Conservation (phyloP, 2,113 vertebrate genomes). For the Vimba vimba region DNA sequence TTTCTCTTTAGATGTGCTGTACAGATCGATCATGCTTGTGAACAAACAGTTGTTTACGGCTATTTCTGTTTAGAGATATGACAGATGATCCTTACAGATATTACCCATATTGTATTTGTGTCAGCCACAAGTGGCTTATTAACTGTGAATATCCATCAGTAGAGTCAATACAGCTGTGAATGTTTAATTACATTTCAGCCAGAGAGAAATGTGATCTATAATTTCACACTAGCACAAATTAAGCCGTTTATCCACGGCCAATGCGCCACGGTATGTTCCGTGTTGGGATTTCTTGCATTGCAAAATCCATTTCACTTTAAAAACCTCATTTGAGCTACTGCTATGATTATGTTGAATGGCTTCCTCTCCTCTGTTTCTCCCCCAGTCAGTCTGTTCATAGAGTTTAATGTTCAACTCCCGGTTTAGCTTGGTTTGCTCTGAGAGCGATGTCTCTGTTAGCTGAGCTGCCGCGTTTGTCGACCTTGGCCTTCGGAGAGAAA, state of each 20-base stretch:
- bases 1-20: not conserved
- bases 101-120: constrained; percentile 47
- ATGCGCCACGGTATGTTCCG: constrained; percentile 4
- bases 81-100: constrained; percentile 33
- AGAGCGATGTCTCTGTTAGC: constrained; percentile 38
- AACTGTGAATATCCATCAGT: constrained; percentile 43
- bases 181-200: constrained; percentile 47
- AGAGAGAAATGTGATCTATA: constrained; percentile 38
- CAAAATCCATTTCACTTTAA: constrained; percentile 30
- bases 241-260: constrained; percentile 29
- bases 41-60: not conserved
- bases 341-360: constrained; percentile 3
- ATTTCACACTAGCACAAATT: constrained; percentile 46
- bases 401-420: constrained; percentile 42
- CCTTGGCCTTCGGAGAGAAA: constrained; percentile 49
- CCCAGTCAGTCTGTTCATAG: constrained; percentile 8
- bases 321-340: constrained; percentile 7
- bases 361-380: constrained; percentile 20
- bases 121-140: constrained; percentile 48
- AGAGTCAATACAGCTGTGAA: constrained; percentile 48
- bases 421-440: constrained; percentile 45
- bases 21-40: not conserved
- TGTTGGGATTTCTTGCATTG: constrained; percentile 27
- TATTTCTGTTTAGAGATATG: not conserved
- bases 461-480: constrained; percentile 31